Conservation (phyloP, 2,888 invertebrate genomes). For the Metallyticus violacea region DNA sequence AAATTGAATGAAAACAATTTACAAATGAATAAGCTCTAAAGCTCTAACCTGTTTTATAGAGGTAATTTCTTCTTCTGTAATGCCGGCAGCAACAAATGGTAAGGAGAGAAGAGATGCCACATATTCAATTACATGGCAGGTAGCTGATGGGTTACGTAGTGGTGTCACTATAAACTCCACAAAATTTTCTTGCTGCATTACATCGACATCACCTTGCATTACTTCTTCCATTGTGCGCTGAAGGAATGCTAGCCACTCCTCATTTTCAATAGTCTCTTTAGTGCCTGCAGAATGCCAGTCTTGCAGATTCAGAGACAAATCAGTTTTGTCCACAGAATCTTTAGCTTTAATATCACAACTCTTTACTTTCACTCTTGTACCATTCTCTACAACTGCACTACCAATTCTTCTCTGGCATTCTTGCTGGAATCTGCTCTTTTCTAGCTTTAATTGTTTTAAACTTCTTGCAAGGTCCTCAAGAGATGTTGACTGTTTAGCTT, state of each 20-base stretch:
- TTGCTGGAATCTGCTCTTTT: background rate
- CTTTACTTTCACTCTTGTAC: no score
- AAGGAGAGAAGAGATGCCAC: conserved; percentile 62
- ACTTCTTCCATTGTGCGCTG: conserved; percentile 79
- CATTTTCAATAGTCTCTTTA: conserved; percentile 68
- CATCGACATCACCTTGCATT: conserved; percentile 74
- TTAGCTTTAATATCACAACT: background rate
- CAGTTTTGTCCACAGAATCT: background rate
- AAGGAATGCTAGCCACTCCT: conserved; percentile 84
- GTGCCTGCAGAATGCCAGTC: conserved; percentile 30
- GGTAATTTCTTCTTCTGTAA: conserved; percentile 47
- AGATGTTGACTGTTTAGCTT: no score
- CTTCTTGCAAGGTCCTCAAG: background rate
- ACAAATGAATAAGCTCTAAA: background rate
- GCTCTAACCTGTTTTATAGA: conserved; percentile 19
- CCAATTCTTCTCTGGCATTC: background rate
- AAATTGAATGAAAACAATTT: no score
- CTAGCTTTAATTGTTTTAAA: background rate
- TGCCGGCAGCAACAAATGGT: conserved; percentile 57
- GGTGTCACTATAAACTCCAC: conserved; percentile 62
- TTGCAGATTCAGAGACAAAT: background rate
- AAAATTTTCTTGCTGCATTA: conserved; percentile 60
- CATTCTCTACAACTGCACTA: background rate
- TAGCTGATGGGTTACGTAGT: conserved; percentile 60
- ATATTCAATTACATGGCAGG: conserved; percentile 60